Evolutionary conservation across 92 coral and sea anemone species (phyloP).

Genomic region (Porites evermanni): DNA sequence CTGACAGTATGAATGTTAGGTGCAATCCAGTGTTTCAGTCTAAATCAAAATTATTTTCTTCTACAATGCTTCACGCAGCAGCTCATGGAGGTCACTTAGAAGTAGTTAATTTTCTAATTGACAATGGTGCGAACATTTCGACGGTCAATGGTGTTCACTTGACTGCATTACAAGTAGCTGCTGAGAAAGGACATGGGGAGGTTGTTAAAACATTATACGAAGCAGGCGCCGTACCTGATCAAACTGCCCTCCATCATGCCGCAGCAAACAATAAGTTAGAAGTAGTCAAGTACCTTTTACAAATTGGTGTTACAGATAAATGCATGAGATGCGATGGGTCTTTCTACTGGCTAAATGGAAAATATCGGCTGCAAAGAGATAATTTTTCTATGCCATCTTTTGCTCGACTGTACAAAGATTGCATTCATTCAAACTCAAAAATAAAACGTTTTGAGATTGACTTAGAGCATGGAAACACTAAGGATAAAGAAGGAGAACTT

Average conservation of each 20-base stretch:
- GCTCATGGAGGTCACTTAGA: slow-evolving; percentile 28
- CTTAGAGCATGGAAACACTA: neutral
- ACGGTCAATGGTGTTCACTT: slow-evolving; percentile 32
- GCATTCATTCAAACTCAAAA: no score
- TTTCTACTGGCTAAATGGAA: slow-evolving; percentile 57
- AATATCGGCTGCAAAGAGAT: slow-evolving; percentile 35
- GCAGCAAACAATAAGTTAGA: no score
- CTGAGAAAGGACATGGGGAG: slow-evolving; percentile 62
- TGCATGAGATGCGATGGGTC: slow-evolving; percentile 76
- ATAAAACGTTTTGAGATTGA: neutral
- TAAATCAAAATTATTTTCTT: slow-evolving; percentile 45
- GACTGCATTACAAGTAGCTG: slow-evolving; percentile 68
- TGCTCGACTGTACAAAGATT: no score
- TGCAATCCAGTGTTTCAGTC: slow-evolving; percentile 37
- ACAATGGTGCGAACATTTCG: slow-evolving; percentile 26
- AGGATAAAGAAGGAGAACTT: neutral
- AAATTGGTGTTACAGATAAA: slow-evolving; percentile 39
- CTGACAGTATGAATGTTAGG: neutral
- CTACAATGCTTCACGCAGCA: slow-evolving; percentile 58
- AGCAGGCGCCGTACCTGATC: slow-evolving; percentile 62
- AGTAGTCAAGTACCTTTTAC: slow-evolving; percentile 11
- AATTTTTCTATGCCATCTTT: no score
- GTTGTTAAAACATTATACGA: slow-evolving; percentile 57
- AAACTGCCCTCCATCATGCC: slow-evolving; percentile 45
- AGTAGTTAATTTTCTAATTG: slow-evolving; percentile 55